These are phyloP conservation scores for Torymus tubicola DNA, from an alignment of 2,888 invertebrate genomes.

Conservation along the genomic window DNA sequence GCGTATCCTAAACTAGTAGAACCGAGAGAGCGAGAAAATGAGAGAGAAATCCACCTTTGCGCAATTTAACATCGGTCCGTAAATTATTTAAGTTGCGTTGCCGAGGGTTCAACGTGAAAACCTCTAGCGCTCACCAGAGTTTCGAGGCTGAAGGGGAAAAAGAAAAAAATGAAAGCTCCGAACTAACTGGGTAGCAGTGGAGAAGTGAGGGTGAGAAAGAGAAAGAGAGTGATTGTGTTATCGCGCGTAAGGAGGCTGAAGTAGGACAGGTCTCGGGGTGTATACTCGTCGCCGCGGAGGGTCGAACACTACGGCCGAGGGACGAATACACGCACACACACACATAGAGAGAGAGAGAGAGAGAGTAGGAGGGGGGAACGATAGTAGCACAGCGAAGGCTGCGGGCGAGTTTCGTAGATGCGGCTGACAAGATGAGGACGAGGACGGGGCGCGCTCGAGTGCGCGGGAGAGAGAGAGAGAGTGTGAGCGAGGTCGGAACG, in stretches of 20 bases:
- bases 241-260: conserved; percentile 19
- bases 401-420: conserved; percentile 39
- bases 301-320: too few relatives aligned
- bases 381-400: conserved; percentile 14
- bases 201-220: neutral
- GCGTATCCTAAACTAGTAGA: too few relatives aligned
- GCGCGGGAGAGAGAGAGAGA: conserved; percentile 6
- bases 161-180: neutral
- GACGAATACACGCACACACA: too few relatives aligned
- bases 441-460: conserved; percentile 58
- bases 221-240: conserved; percentile 1
- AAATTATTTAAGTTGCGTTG: too few relatives aligned
- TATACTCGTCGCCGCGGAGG: neutral
- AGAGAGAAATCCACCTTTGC: too few relatives aligned
- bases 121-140: too few relatives aligned
- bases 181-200: neutral
- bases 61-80: too few relatives aligned
- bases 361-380: neutral
- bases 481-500: conserved; percentile 56
- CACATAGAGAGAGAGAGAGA: too few relatives aligned
- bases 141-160: neutral
- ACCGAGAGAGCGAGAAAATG: too few relatives aligned
- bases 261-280: conserved; percentile 20
- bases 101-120: too few relatives aligned
- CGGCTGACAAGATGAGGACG: conserved; percentile 61